Base-by-base conservation (phyloP, 2,797 vertebrate species). In the Alectoris magna region DNA sequence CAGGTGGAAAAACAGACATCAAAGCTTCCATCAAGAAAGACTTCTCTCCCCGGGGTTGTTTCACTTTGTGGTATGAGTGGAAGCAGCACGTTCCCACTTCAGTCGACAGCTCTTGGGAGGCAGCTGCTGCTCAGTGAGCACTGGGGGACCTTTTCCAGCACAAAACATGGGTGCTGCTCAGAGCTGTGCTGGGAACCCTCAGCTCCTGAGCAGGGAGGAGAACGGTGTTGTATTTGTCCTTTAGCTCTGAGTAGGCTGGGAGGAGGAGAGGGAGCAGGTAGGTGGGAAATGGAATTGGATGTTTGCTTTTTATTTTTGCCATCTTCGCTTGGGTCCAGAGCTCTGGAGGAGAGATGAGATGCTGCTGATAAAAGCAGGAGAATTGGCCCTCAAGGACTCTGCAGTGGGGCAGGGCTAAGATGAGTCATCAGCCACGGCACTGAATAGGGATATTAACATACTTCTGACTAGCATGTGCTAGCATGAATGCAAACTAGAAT, bases 381-480 rank as follows among this genome's bases (percentile, higher is more conserved):
- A 80, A 88, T 31, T 3, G 27, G 72, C 78, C 83, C 95, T 94
- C 79, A 63, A 92, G 92, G 91, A 51, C 79, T 82, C 93, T 85
- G 83, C 85, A 81, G 83, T 78, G 90, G 85, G 63, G 82, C 23
- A 84, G 29, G 70, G 80, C 80, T 90, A 86, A 72, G 36, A 8
- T 93, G 95, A 96, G 73, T 96, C 96, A 96, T 84, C 94, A 93
- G 79, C 43, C 79, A 75, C 38, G n/a, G 87, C 31, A 59, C 70
- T 56, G 90, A 92, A 91, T 78, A 82, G 73, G 38, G 34, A 78
- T 44, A 94, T 88, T 91, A 94, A 56, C 77, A 81, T 56, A 48
- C 43, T 81, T 96, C 56, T 84, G 76, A 93, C 43, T 60, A 73
- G 80, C 59, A 53, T 81, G 93, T 90, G 67, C 63, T 78, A 66